A percentile compares a stretch with the other conserved stretches of the same genome.
These are phyloP conservation scores for Turritopsis dohrnii DNA, from an alignment of 30 jellyfish, hydroid and myxozoan species.

Conservation along the genomic window DNA sequence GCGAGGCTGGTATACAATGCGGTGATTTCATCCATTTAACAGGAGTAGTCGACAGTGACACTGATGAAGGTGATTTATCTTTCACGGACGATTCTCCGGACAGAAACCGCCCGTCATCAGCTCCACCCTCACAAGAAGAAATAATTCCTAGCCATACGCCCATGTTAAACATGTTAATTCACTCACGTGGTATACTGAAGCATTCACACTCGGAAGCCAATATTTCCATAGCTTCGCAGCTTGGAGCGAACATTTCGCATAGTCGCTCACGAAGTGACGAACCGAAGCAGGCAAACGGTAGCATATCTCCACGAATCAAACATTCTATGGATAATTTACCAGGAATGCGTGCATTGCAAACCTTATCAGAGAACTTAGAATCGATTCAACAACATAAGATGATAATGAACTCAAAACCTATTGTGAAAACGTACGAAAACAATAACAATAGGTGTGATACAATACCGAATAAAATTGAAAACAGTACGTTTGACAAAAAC, in stretches of 20 bases:
- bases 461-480: neutral
- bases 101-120: neutral
- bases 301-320: neutral
- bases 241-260: conserved; percentile 2
- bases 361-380: conserved; percentile 59
- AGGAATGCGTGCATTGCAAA: conserved; percentile 88
- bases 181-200: conserved; percentile 26
- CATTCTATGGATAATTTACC: conserved; percentile 21
- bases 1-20: conserved; percentile 34
- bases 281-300: neutral
- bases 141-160: neutral
- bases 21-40: conserved; percentile 40
- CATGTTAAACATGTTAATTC: conserved; percentile 13
- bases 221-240: neutral
- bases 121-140: conserved; percentile 9
- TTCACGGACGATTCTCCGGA: neutral
- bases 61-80: conserved; percentile 2
- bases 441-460: neutral
- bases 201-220: conserved; percentile 32
- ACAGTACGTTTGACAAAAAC: neutral
- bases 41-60: neutral
- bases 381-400: conserved; percentile 23
- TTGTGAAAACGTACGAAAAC: neutral
- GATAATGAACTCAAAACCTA: neutral
- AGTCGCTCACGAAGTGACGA: conserved; percentile 42